A percentile compares a stretch with the other conserved stretches of the same genome.
phyloP scores from a whole-genome alignment of 2,888 invertebrate genomes.

The Oscheius sp. region DNA sequence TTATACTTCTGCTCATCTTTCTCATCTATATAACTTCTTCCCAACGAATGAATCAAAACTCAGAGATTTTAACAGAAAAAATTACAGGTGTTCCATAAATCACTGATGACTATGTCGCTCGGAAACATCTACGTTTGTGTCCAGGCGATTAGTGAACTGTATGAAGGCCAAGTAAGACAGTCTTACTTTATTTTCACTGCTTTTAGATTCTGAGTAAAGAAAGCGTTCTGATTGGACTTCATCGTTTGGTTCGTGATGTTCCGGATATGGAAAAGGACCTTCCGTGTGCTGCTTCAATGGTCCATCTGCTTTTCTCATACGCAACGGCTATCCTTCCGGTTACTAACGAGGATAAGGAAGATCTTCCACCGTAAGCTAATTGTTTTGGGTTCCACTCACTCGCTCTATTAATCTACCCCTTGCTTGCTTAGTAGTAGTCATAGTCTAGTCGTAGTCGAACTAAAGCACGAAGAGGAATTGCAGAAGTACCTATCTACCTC shows the following conservation, averaged over 20 bases:
- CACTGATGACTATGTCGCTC: neutral
- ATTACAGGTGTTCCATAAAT: neutral
- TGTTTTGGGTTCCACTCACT: neutral
- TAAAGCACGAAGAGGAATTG: neutral
- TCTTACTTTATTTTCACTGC: too few species aligned
- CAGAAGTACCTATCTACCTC: too few species aligned
- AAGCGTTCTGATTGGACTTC: slow-evolving; percentile 4
- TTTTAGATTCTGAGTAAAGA: slow-evolving; percentile 1
- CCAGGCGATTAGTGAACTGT: neutral
- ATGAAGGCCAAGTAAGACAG: neutral
- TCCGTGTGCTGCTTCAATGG: slow-evolving; percentile 7
- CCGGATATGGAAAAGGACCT: slow-evolving; percentile 10
- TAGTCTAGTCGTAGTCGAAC: neutral
- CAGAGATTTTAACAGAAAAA: too few species aligned
- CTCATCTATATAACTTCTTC: too few species aligned
- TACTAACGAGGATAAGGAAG: neutral
- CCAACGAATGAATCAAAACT: too few species aligned
- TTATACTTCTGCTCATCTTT: too few species aligned
- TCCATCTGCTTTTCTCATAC: slow-evolving; percentile 19
- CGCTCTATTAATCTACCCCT: neutral
- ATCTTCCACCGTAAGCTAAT: slow-evolving; percentile 14
- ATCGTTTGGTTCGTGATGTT: slow-evolving; percentile 5
- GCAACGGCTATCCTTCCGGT: slow-evolving; percentile 9
- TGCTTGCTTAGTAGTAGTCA: neutral
- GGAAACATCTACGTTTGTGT: slow-evolving; percentile 7